phyloP scores from a whole-genome alignment of 2,888 invertebrate species.

The Drosophila longiperda region DNA sequence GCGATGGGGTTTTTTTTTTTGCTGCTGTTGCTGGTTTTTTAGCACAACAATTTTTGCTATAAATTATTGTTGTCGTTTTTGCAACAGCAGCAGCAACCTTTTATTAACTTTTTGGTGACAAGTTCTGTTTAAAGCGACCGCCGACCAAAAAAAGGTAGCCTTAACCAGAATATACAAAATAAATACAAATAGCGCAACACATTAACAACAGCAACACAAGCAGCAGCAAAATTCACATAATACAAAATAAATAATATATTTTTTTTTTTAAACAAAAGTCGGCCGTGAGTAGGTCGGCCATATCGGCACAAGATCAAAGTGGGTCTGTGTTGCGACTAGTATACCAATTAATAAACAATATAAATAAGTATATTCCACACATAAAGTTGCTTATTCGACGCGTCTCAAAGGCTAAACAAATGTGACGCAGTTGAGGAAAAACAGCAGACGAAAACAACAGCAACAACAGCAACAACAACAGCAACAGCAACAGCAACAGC shows the following conservation, averaged over 20 bases:
- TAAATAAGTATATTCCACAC: conserved; percentile 22
- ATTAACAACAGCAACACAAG: conserved; percentile 40
- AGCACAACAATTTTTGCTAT: conserved; percentile 67
- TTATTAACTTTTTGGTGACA: conserved; percentile 67
- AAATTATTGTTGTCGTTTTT: conserved; percentile 63
- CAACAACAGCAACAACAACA: conserved; percentile 12
- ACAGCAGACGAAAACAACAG: conserved; percentile 15
- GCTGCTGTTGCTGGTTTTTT: conserved; percentile 32
- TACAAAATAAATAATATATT: conserved; percentile 58
- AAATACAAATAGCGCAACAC: conserved; percentile 60
- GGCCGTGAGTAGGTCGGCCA: conserved; percentile 63
- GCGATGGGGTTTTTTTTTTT: conserved; percentile 34
- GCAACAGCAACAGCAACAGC: conserved; percentile 8
- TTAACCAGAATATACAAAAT: conserved; percentile 54
- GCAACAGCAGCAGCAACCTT: conserved; percentile 48
- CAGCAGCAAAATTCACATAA: conserved; percentile 36
- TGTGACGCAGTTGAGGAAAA: conserved; percentile 43
- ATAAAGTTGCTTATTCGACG: not conserved
- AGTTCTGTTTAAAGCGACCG: conserved; percentile 50
- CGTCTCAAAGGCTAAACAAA: conserved; percentile 26
- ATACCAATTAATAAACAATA: conserved; percentile 68
- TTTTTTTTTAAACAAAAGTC: conserved; percentile 62
- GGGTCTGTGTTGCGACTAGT: conserved; percentile 32
- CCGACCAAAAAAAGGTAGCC: conserved; percentile 35
- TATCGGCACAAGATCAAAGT: conserved; percentile 63